Percentiles rank a stretch among this genome's conserved stretches.
phyloP scores from a whole-genome alignment of 2,797 vertebrate genomes.

The Paratrypauchen microcephalus region DNA sequence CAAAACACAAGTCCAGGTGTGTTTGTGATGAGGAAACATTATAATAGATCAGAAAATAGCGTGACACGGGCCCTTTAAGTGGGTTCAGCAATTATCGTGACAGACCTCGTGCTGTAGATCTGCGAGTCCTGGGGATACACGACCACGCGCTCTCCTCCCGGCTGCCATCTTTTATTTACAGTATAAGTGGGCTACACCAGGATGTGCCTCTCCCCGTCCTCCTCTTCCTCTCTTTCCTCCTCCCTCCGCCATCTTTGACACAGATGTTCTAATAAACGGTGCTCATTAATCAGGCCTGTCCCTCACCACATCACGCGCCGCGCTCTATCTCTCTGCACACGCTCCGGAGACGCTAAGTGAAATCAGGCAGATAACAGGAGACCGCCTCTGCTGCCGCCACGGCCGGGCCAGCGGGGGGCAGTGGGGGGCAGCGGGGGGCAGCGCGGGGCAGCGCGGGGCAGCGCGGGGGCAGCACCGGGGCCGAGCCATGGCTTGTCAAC shows the following conservation, averaged over 20 bases:
- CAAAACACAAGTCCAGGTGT: no score
- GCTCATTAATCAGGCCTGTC: conserved; percentile 84
- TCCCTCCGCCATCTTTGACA: conserved; percentile 78
- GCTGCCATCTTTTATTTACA: conserved; percentile 73
- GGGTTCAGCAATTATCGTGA: no score
- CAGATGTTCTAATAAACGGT: conserved; percentile 84
- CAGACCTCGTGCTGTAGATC: no score
- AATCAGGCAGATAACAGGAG: conserved; percentile 72
- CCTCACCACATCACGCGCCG: conserved; percentile 70
- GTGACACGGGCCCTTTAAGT: no score
- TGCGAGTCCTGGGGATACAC: no score
- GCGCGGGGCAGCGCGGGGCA: no score
- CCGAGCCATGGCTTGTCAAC: conserved; percentile 58
- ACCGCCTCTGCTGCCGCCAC: conserved; percentile 28
- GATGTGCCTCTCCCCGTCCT: conserved; percentile 39
- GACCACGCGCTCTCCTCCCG: conserved; percentile 53
- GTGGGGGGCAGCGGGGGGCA: conserved; percentile 36
- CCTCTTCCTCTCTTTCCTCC: neutral
- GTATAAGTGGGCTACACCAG: conserved; percentile 68
- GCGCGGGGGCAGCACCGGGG: conserved; percentile 16
- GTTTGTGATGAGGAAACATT: no score
- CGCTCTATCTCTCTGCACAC: conserved; percentile 41
- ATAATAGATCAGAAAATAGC: no score
- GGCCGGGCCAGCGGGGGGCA: conserved; percentile 38
- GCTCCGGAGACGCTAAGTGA: conserved; percentile 50